Evolutionary conservation across 2,113 vertebrate genomes (phyloP).

Genomic region (Grallaria varia): DNA sequence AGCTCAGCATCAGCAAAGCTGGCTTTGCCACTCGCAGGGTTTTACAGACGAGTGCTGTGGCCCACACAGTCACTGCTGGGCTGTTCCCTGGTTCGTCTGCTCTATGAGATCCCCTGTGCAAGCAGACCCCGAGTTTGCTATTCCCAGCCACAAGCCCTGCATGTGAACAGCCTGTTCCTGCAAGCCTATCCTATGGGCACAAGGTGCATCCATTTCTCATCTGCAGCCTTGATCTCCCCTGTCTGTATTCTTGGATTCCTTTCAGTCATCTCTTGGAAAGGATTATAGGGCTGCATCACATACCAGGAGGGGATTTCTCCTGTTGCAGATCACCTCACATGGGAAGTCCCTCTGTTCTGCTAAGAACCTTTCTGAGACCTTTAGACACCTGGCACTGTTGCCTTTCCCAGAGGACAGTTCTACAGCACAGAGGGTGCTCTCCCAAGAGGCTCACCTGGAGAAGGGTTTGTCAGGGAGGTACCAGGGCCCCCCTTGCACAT

Average conservation of each 20-base stretch:
- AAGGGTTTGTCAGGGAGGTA: background rate
- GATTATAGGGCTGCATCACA: background rate
- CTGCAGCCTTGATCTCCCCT: background rate
- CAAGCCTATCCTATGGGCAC: background rate
- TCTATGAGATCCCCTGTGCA: background rate
- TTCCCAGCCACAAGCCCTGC: background rate
- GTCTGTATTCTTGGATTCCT: background rate
- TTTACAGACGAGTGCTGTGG: background rate
- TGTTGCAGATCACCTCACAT: background rate
- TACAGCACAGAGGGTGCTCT: background rate
- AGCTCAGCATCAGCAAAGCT: background rate
- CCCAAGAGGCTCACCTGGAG: background rate
- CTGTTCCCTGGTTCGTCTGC: background rate
- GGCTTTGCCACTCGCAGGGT: background rate
- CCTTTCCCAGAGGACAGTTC: background rate
- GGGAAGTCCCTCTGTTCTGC: background rate
- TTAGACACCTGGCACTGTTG: background rate
- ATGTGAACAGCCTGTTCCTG: background rate
- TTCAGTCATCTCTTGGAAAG: background rate
- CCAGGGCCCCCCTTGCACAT: fast-evolving
- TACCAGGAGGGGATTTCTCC: background rate
- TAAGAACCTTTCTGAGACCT: background rate
- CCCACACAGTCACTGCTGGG: background rate
- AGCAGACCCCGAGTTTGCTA: background rate
- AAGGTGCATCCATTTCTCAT: background rate